A percentile compares a stretch with the other conserved stretches of the same genome.
Evolutionary conservation across 2,888 invertebrate genomes (phyloP).

Genomic region (Cylindroiulus punctatus): DNA sequence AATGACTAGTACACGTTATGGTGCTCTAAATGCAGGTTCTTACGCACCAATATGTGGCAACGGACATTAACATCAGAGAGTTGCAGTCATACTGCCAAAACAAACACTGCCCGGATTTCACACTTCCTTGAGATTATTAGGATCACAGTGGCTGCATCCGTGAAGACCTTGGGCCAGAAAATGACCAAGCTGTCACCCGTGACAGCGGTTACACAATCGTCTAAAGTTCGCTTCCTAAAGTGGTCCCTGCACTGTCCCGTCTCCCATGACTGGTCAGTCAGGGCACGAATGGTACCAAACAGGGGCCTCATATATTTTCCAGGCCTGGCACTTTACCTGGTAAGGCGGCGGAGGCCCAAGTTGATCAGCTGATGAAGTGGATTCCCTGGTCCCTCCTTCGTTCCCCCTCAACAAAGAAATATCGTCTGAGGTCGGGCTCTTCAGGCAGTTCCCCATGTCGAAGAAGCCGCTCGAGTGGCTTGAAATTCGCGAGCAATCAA

Average conservation of each 20-base stretch:
- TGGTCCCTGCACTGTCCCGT: neutral
- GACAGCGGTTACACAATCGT: neutral
- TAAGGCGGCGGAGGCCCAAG: slow-evolving; percentile 67
- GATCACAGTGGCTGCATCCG: neutral
- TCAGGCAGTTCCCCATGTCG: slow-evolving; percentile 68
- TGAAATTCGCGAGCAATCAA: neutral
- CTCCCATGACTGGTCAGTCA: neutral
- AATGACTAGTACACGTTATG: too few relatives aligned
- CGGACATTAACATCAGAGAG: too few relatives aligned
- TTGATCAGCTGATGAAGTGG: slow-evolving; percentile 61
- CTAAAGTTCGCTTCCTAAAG: neutral
- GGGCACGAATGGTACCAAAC: neutral
- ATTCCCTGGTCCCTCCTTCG: slow-evolving; percentile 61
- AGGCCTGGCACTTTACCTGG: slow-evolving; percentile 61
- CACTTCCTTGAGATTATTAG: neutral
- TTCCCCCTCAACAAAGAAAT: slow-evolving; percentile 66
- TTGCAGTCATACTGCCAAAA: neutral
- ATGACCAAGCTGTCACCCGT: slow-evolving; percentile 30
- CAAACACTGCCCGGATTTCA: neutral
- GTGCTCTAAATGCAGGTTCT: too few relatives aligned
- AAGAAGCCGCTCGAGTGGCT: neutral
- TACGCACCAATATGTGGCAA: too few relatives aligned
- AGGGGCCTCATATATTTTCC: neutral
- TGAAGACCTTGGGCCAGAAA: slow-evolving; percentile 31
- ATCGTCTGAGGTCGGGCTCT: slow-evolving; percentile 66